Conservation (phyloP, 2,113 vertebrate species). For the Apaloderma vittatum region DNA sequence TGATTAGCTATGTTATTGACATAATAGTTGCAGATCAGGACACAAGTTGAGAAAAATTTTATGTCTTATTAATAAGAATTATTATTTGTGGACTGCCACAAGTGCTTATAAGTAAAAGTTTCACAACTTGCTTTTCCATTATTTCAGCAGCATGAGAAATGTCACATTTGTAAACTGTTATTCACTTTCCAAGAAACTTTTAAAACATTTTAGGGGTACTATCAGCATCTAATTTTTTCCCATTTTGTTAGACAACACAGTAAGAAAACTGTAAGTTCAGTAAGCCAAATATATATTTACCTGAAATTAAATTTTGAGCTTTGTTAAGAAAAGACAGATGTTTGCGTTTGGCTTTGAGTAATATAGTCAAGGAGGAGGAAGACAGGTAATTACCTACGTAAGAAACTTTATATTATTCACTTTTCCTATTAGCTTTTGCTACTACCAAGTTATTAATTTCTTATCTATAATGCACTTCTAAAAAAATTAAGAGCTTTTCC, state of each 20-base stretch:
- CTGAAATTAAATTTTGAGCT: conserved; percentile 2
- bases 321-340: conserved; percentile 14
- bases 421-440: not conserved
- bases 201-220: conserved; percentile 45
- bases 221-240: not conserved
- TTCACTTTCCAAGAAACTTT: conserved; percentile 44
- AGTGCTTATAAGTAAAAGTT: conserved; percentile 44
- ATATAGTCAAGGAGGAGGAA: not conserved
- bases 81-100: conserved; percentile 54
- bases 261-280: not conserved
- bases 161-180: conserved; percentile 50
- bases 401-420: not conserved
- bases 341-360: conserved; percentile 1
- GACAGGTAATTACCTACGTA: not conserved
- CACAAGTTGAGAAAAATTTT: conserved; percentile 62
- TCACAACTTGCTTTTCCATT: conserved; percentile 40
- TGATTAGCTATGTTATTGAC: conserved; percentile 74
- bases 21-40: conserved; percentile 70
- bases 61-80: conserved; percentile 75
- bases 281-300: conserved; percentile 20
- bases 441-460: not conserved
- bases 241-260: conserved; percentile 46
- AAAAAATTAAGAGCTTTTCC: not conserved
- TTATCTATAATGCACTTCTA: not conserved
- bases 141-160: conserved; percentile 60